These are phyloP conservation scores for Eufriesea mexicana DNA, from an alignment of 1,140 invertebrate genomes.

Conservation along the genomic window DNA sequence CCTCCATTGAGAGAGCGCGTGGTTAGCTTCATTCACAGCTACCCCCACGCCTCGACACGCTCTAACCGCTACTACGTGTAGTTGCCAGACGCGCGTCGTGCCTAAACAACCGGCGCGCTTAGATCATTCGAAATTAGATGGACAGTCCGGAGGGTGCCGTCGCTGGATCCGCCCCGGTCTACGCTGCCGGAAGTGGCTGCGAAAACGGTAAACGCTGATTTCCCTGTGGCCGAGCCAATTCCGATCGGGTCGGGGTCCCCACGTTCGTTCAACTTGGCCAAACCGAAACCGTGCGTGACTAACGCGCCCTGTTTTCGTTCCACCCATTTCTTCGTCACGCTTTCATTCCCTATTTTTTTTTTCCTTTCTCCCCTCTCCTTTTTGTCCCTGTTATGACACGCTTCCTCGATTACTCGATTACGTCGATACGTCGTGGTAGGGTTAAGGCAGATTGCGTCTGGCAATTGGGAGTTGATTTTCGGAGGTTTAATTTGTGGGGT, in stretches of 20 bases:
- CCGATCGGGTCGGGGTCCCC: background rate
- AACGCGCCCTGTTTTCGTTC: background rate
- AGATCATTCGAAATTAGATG: constrained; percentile 66
- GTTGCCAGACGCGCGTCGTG: constrained; percentile 62
- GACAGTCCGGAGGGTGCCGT: constrained; percentile 48
- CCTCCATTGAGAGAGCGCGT: constrained; percentile 67
- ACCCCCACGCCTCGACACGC: constrained; percentile 56
- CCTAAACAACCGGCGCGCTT: constrained; percentile 63
- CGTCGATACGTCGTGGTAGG: too few species aligned
- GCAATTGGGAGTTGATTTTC: too few species aligned
- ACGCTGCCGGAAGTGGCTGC: constrained; percentile 30
- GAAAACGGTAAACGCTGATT: constrained; percentile 40
- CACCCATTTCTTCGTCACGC: background rate
- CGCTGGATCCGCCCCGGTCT: background rate
- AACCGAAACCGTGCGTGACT: constrained; percentile 12
- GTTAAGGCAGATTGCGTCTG: too few species aligned
- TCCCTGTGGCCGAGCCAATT: background rate
- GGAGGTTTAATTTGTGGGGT: too few species aligned
- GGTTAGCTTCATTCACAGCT: constrained; percentile 76
- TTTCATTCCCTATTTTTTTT: too few species aligned
- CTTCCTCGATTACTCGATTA: background rate
- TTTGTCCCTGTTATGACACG: background rate
- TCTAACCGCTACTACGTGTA: constrained; percentile 27
- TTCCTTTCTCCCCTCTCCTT: too few species aligned
- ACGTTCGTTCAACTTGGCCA: constrained; percentile 32